phyloP scores from a whole-genome alignment of 2,113 vertebrate genomes.

The Campylomormyrus numenius region DNA sequence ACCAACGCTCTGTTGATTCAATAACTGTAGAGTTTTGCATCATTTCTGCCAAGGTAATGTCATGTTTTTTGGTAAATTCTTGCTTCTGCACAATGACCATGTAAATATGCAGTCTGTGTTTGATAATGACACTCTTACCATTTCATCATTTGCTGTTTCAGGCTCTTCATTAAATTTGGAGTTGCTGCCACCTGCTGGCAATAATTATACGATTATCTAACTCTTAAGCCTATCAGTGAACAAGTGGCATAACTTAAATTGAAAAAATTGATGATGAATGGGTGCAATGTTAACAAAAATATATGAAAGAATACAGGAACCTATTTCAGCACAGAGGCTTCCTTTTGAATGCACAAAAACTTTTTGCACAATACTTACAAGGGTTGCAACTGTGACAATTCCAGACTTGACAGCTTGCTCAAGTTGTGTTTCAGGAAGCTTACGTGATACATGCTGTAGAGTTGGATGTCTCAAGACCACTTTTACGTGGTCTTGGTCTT shows the following conservation, averaged over 20 bases:
- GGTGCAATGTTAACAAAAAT: not conserved
- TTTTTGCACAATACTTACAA: not conserved
- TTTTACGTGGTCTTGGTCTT: too few relatives aligned
- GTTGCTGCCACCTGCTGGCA: constrained; percentile 5
- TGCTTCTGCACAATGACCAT: not conserved
- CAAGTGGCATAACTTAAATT: not conserved
- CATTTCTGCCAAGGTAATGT: not conserved
- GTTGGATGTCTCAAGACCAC: too few relatives aligned
- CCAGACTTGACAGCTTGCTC: not conserved
- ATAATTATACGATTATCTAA: not conserved
- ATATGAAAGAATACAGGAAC: not conserved
- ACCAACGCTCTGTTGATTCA: not conserved
- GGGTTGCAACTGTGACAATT: not conserved
- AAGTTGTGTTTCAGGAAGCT: not conserved
- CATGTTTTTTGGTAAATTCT: not conserved
- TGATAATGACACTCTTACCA: not conserved
- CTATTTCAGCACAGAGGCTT: not conserved
- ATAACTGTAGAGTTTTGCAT: not conserved
- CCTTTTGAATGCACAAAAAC: not conserved
- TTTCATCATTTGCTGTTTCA: not conserved
- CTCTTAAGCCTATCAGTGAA: not conserved
- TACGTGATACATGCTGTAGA: not conserved
- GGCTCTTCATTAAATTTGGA: not conserved
- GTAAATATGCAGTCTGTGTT: not conserved
- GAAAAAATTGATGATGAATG: not conserved